phyloP scores from a whole-genome alignment of 2,888 invertebrate species.

The Spicauda simplicius region DNA sequence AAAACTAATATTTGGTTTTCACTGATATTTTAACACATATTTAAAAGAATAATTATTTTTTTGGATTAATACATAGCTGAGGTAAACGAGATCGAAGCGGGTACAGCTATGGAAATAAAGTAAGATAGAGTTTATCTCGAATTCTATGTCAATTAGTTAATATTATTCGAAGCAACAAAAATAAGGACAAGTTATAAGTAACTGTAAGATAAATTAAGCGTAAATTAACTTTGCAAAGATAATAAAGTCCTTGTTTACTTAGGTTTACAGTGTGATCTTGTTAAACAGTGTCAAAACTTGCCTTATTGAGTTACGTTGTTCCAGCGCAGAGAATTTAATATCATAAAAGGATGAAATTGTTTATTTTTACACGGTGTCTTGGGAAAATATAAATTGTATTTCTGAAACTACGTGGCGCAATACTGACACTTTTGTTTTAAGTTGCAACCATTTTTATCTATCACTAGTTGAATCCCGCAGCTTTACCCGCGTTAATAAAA shows the following conservation, averaged over 20 bases:
- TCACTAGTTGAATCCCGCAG: too few relatives aligned
- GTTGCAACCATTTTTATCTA: too few relatives aligned
- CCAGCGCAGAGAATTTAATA: slow-evolving; percentile 19
- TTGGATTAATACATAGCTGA: too few relatives aligned
- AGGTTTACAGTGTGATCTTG: slow-evolving; percentile 12
- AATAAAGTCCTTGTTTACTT: slow-evolving; percentile 14
- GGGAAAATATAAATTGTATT: slow-evolving; percentile 21
- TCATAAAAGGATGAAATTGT: slow-evolving; percentile 23
- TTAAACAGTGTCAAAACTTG: slow-evolving; percentile 17
- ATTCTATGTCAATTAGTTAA: too few relatives aligned
- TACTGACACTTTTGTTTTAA: background rate
- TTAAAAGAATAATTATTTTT: too few relatives aligned
- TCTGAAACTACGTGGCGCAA: background rate
- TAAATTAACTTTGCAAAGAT: slow-evolving; percentile 1
- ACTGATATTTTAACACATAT: too few relatives aligned
- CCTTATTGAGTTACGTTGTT: slow-evolving; percentile 27
- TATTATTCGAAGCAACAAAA: too few relatives aligned
- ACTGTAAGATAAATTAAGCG: background rate
- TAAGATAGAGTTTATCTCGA: too few relatives aligned
- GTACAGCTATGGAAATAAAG: too few relatives aligned
- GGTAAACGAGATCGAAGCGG: too few relatives aligned
- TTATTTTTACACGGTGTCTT: slow-evolving; percentile 23
- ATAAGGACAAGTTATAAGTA: background rate
- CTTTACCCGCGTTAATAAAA: too few relatives aligned
- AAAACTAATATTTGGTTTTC: too few relatives aligned